Evolutionary conservation across 30 jellyfish, hydroid and myxozoan species (phyloP), one percentile per base, ranked within the genome.

Genomic region (Pelagia noctiluca): DNA sequence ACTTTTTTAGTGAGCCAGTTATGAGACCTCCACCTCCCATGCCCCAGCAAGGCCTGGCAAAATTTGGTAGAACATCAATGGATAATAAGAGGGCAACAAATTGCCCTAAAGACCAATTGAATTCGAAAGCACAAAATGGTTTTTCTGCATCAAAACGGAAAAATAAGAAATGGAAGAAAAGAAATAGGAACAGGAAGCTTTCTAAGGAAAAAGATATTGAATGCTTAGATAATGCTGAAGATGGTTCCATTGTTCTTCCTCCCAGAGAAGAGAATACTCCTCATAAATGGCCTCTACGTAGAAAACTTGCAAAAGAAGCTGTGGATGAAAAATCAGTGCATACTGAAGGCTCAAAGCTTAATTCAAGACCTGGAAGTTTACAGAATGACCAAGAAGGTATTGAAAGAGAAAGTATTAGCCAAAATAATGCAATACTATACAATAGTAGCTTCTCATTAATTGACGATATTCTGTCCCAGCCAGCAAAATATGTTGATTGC

Each of bases 211-310:
- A 30, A 22, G 30, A 5, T 28, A 34, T 19, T 63, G 13, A 65
- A 2, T 52, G 28, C 31, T 12, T 28, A 13, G 21, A 32, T 16
- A 25, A 31, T 30, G 28, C 2, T 34, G 52, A 84, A 26, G 75
- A 63, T 21, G 69, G 29, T 35, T 82, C 76, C n/a, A 72, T 50
- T 1, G 65, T 49, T 26, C 54, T 84, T 8, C 50, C 75, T 61
- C 84, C 94, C 36, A 29, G 77, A 13, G 64, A 57, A 7, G 63
- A 75, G 16, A 0, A 32, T 29, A 63, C 63, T 8, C 88, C 87
- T 37, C 87, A 84, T 84, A 84, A 84, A 61, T 72, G 88, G 87
- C 94, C 87, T 0, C 88, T 74, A 12, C 65, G 76, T 22, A 60
- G 23, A 47, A 72, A 60, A 21, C 72, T 4, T 5, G 21, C 8